A percentile compares a stretch with the other conserved stretches of the same genome.
phyloP scores from a whole-genome alignment of 2,888 invertebrate species.

The Polydrusus tereticollis region DNA sequence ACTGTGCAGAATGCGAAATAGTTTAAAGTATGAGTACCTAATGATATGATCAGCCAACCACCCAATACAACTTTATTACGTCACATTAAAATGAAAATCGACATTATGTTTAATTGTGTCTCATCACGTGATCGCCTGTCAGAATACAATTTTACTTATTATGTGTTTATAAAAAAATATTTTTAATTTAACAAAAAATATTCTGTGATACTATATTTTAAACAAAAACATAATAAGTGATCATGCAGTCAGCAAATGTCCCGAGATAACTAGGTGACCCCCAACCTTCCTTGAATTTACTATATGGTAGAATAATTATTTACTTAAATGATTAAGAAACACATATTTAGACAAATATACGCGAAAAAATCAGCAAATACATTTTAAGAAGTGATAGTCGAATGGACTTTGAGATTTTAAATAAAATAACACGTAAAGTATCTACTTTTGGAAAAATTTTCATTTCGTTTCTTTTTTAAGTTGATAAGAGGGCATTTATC shows the following conservation, averaged over 20 bases:
- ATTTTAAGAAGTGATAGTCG: not conserved
- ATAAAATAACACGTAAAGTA: not conserved
- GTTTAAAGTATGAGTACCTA: too few relatives aligned
- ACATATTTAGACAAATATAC: not conserved
- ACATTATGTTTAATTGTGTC: too few relatives aligned
- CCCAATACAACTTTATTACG: too few relatives aligned
- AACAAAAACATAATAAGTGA: not conserved
- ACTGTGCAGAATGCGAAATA: too few relatives aligned
- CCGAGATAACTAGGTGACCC: not conserved
- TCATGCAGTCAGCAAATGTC: slow-evolving; percentile 1
- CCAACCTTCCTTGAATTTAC: not conserved
- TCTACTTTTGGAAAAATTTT: too few relatives aligned
- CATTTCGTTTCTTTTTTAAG: too few relatives aligned
- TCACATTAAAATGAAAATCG: too few relatives aligned
- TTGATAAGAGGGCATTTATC: too few relatives aligned
- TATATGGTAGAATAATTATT: not conserved
- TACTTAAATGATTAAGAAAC: not conserved
- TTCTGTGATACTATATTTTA: not conserved
- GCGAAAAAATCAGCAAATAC: not conserved
- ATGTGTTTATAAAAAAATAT: too few relatives aligned
- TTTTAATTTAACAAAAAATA: slow-evolving; percentile 22
- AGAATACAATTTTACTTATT: too few relatives aligned
- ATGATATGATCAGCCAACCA: too few relatives aligned
- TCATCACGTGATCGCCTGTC: too few relatives aligned
- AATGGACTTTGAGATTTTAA: not conserved